Base-by-base conservation (phyloP, 1,140 invertebrate genomes). In the Brachionus rubens region DNA sequence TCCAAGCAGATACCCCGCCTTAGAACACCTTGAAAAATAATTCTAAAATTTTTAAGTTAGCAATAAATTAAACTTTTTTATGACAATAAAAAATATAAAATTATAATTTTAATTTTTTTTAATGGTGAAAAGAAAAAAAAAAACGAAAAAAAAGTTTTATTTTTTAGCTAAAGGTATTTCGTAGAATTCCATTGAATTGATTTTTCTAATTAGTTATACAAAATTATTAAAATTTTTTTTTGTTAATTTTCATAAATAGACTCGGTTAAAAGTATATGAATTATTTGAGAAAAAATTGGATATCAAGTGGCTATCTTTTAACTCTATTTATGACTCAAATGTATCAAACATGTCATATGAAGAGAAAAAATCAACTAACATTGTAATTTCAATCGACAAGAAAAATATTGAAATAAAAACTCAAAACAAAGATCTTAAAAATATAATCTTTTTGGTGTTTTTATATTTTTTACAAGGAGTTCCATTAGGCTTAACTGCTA, bases 401-500 rank as follows among this genome's bases (percentile, higher is more conserved):
- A 59, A 59, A n/a, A 19, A 40, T 33, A 59, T 36, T 19, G 54
- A 59, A 36, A 36, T 19, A 1, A 65, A 65, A n/a, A 24, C 19
- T 12, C 10, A 36, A 9, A 36, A 46, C 24, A 41, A 43, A 14
- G 59, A 70, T 30, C 30, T 70, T 4, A 48, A 48, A 50, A 76
- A 76, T 24, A 62, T 76, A 10, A 12, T 24, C 7, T 76, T 76
- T 47, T 86, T 98, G 48, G 87, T 96, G 77, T 93, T 96, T 82
- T 86, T 98, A 0, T 98, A 98, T 81, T 87, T 95, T 43, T 86
- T 98, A 5, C 94, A 99, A 88, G 96, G 84, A 14, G 83, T 99
- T 83, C 96, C 96, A 1, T 84, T 99, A 3, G 96, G 96, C 7
- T 85, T 99, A 16, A 91, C 91, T 47, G 90, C 91, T 14, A 92